These are phyloP conservation scores for Chirona hameri DNA, from an alignment of 2,888 invertebrate species.

Conservation along the genomic window DNA sequence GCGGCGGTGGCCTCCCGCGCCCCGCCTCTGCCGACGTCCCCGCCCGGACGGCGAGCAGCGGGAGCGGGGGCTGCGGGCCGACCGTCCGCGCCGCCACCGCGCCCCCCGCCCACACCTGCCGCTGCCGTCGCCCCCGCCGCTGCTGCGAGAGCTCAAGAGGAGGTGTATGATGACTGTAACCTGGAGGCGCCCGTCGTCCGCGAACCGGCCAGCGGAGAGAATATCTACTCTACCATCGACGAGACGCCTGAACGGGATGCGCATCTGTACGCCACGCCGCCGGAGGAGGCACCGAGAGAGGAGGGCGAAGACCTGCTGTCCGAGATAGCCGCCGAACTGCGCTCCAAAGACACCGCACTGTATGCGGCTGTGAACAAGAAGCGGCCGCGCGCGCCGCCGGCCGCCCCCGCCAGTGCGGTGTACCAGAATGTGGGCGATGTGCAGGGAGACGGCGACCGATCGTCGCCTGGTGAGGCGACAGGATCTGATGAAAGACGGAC, in stretches of 20 bases:
- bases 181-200: not conserved
- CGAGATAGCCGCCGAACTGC: not conserved
- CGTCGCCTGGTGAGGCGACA: not conserved
- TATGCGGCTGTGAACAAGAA: conserved; percentile 2
- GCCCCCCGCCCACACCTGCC: not conserved
- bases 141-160: not conserved
- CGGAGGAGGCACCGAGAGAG: not conserved
- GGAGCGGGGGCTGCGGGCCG: not conserved
- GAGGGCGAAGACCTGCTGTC: not conserved
- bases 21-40: not conserved
- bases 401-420: not conserved
- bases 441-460: too few species aligned
- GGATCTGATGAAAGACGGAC: not conserved
- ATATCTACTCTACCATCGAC: conserved; percentile 13
- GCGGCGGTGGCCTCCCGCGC: not conserved
- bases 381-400: not conserved
- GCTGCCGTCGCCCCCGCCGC: not conserved
- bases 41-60: not conserved
- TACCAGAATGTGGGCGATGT: not conserved
- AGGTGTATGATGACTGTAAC: conserved; percentile 10
- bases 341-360: not conserved
- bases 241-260: not conserved
- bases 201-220: not conserved
- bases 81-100: not conserved
- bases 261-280: conserved; percentile 1